phyloP scores from a whole-genome alignment of 2,797 vertebrate genomes.

The Catamblyrhynchus diadema region DNA sequence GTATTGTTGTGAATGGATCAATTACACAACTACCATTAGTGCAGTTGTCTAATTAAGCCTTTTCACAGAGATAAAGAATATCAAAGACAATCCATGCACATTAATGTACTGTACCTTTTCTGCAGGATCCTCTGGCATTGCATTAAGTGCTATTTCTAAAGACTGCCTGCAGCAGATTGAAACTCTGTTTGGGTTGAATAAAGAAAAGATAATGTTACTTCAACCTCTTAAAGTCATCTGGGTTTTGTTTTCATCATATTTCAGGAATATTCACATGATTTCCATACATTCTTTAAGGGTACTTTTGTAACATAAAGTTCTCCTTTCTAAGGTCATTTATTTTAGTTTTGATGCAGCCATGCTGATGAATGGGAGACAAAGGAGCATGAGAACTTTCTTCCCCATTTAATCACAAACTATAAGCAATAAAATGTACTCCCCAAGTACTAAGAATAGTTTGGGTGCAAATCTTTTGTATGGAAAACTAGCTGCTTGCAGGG shows the following conservation, averaged over 20 bases:
- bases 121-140: neutral
- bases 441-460: neutral
- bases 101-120: neutral
- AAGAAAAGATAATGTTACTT: slow-evolving; percentile 33
- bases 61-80: neutral
- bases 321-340: slow-evolving; percentile 29
- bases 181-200: slow-evolving; percentile 4
- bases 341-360: neutral
- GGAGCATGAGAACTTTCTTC: slow-evolving; percentile 2
- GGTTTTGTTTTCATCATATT: slow-evolving; percentile 37
- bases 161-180: slow-evolving; percentile 11
- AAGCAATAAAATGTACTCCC: neutral
- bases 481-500: neutral
- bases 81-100: neutral
- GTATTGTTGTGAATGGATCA: neutral
- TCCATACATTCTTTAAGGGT: neutral
- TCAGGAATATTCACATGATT: slow-evolving; percentile 13
- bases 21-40: neutral
- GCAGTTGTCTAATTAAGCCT: neutral
- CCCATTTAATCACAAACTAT: neutral
- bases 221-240: neutral
- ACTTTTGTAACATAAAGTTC: slow-evolving; percentile 3
- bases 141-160: slow-evolving; percentile 19
- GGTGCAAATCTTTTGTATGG: neutral
- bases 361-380: neutral